A percentile compares a stretch with the other conserved stretches of the same genome.
Conservation (phyloP, 1,140 invertebrate genomes). For the Papilio polytes region DNA sequence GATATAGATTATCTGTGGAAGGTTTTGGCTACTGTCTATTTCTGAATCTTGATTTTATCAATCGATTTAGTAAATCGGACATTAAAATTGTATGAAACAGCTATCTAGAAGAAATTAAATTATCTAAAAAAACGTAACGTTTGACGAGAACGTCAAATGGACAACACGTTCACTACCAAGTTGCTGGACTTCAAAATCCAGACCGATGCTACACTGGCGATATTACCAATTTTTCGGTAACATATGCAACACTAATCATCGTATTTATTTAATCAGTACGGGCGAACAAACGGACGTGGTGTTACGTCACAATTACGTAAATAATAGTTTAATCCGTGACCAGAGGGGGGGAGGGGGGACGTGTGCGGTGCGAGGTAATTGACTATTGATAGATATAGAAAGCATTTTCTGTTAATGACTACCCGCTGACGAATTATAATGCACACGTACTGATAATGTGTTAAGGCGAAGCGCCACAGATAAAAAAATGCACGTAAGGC, state of each 20-base stretch:
- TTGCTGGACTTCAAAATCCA: not conserved
- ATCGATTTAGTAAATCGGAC: too few relatives aligned
- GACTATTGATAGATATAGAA: constrained; percentile 49
- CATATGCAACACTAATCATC: constrained; percentile 34
- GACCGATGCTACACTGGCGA: not conserved
- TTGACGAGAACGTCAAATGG: too few relatives aligned
- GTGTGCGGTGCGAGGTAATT: constrained; percentile 43
- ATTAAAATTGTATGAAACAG: too few relatives aligned
- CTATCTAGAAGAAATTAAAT: too few relatives aligned
- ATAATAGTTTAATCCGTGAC: constrained; percentile 41
- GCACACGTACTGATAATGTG: constrained; percentile 42
- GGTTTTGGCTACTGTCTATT: too few relatives aligned
- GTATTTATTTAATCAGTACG: constrained; percentile 34
- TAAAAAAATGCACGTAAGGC: not conserved
- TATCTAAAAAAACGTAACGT: too few relatives aligned
- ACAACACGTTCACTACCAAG: too few relatives aligned
- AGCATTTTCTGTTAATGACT: constrained; percentile 61
- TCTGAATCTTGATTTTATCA: too few relatives aligned
- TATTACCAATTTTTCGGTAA: not conserved
- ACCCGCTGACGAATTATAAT: constrained; percentile 55
- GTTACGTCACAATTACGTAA: constrained; percentile 41
- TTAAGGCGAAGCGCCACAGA: constrained; percentile 46
- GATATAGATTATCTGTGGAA: too few relatives aligned
- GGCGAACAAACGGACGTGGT: not conserved
- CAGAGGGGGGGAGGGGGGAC: not conserved